Percentiles rank a stretch among this genome's conserved stretches.
Evolutionary conservation across 1,140 invertebrate genomes (phyloP).

Genomic region (Sesamia nonagrioides): DNA sequence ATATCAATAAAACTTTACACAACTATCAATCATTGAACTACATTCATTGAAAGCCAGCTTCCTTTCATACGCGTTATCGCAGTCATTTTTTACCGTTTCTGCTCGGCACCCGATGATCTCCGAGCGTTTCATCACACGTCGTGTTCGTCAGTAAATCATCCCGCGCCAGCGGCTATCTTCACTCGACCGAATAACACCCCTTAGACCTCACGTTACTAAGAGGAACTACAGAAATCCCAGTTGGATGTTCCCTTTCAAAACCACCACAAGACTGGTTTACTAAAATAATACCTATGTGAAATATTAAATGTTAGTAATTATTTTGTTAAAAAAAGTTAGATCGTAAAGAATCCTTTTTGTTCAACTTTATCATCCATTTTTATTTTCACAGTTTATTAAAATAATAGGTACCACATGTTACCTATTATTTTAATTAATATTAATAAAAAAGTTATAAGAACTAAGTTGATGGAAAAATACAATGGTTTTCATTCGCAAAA

Average conservation of each 20-base stretch:
- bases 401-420: too few relatives aligned
- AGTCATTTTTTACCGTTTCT: conserved; percentile 30
- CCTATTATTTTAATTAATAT: too few relatives aligned
- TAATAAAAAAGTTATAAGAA: too few relatives aligned
- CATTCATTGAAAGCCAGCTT: conserved; percentile 21
- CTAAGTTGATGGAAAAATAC: too few relatives aligned
- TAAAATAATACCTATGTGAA: too few relatives aligned
- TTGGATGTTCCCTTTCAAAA: not conserved
- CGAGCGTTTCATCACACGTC: conserved; percentile 44
- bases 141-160: conserved; percentile 41
- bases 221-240: not conserved
- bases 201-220: not conserved
- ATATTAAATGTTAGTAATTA: too few relatives aligned
- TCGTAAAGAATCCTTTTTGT: too few relatives aligned
- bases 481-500: too few relatives aligned
- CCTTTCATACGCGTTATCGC: conserved; percentile 37
- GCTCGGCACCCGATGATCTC: conserved; percentile 19
- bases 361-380: too few relatives aligned
- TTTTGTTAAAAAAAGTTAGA: too few relatives aligned
- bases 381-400: too few relatives aligned
- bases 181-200: conserved; percentile 44
- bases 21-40: conserved; percentile 21
- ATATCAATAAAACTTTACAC: not conserved
- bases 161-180: conserved; percentile 34
- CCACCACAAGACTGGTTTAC: too few relatives aligned